Base-by-base conservation (phyloP, 2,797 vertebrate species). In the Clarias pachynema region DNA sequence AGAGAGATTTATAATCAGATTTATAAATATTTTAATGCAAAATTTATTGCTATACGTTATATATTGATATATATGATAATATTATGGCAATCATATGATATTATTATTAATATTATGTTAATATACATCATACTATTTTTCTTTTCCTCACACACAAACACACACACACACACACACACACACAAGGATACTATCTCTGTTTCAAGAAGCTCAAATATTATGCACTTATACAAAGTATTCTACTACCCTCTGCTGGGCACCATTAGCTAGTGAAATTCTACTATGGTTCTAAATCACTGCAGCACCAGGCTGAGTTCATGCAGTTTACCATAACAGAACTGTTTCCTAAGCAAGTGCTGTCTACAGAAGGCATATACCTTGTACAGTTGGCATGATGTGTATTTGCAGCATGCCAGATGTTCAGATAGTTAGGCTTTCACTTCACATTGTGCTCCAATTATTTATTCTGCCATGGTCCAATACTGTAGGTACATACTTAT, bases 211-310 rank as follows among this genome's bases (percentile, higher is more conserved):
- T 10, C 44, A 60, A 63, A 60, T 10, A 44, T 16, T n/a, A 65
- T 3, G 3, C 31, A 60, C 10, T 2, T 6, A 6, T 0, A 73
- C 24, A 65, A 57, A 80, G 75, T 80, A 24, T 86, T 89, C 29
- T 93, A 84, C 31, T 87, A 73, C 90, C 94, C 88, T 79, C 94
- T 92, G 84, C 87, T 90, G 94, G 87, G 15, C 62, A 73, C 24
- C 14, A 66, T 31, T 16, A 16, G 59, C 16, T n/a, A 82, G 6
- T 68, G 63, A 49, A 60, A 31, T 6, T 10, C 29, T 7, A n/a
- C 77, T 63, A 37, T 57, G 73, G 16, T 29, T 15, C n/a, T 56
- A 29, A 22, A 59, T 77, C 18, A 31, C 16, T 31, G 7, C 40
- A 53, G 40, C 24, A 12, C 70, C 44, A 49, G 70, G 44, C 40